These are phyloP conservation scores for Sitophilus oryzae DNA, from an alignment of 1,140 invertebrate genomes.

Conservation along the genomic window DNA sequence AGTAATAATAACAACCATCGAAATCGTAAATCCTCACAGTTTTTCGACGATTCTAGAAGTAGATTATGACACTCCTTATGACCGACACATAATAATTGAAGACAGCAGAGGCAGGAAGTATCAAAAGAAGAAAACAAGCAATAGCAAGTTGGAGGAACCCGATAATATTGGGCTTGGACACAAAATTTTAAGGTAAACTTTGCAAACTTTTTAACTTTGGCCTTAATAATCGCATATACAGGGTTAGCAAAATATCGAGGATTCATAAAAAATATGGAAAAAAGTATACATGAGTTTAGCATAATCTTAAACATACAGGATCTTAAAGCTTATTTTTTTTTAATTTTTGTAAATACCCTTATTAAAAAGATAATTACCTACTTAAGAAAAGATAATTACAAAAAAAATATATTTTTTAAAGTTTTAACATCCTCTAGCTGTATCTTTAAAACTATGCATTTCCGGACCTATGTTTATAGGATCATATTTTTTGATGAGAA, in stretches of 20 bases:
- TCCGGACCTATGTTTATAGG: too few species aligned
- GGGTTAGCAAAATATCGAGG: neutral
- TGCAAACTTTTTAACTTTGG: neutral
- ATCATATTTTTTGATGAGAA: too few species aligned
- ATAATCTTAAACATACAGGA: too few species aligned
- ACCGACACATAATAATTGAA: constrained; percentile 84
- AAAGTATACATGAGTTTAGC: too few species aligned
- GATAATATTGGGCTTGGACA: constrained; percentile 51
- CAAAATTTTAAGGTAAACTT: constrained; percentile 52
- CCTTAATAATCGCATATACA: neutral
- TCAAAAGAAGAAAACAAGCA: constrained; percentile 54
- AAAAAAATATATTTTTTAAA: too few species aligned
- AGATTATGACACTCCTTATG: constrained; percentile 90
- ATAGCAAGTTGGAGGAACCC: constrained; percentile 56
- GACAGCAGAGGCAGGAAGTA: constrained; percentile 74
- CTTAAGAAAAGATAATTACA: too few species aligned
- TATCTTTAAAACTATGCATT: too few species aligned
- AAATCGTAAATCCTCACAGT: constrained; percentile 81
- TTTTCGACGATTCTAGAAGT: constrained; percentile 91
- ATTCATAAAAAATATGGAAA: neutral
- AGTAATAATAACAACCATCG: constrained; percentile 70
- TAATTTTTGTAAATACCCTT: too few species aligned
- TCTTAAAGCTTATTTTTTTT: too few species aligned
- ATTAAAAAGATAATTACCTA: too few species aligned
- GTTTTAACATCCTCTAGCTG: too few species aligned